These are phyloP conservation scores for Heliconius sara DNA, from an alignment of 2,888 invertebrate genomes.

Conservation along the genomic window DNA sequence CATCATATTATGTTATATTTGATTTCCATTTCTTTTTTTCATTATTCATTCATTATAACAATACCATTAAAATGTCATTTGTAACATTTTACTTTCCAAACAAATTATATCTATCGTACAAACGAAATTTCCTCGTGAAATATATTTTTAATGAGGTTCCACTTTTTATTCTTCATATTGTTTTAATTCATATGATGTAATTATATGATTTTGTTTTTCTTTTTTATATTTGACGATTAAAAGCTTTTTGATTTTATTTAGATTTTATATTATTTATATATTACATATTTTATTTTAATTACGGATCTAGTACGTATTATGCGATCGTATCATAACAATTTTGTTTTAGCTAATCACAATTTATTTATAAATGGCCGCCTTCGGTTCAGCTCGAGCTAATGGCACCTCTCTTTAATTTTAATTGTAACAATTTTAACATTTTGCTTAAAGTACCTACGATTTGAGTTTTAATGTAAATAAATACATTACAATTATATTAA, in stretches of 20 bases:
- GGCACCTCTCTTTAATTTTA: neutral
- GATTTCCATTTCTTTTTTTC: too few species aligned
- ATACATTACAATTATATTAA: too few species aligned
- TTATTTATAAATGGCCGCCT: neutral
- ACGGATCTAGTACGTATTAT: neutral
- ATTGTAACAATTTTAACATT: neutral
- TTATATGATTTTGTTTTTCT: neutral
- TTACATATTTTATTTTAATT: neutral
- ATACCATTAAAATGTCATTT: neutral
- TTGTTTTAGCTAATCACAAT: neutral
- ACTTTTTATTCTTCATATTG: neutral
- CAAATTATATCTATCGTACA: constrained; percentile 4
- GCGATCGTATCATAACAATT: neutral
- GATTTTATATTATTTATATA: too few species aligned
- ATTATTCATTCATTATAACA: neutral
- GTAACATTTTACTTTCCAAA: neutral
- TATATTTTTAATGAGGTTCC: constrained; percentile 21
- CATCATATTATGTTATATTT: neutral
- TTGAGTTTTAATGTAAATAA: too few species aligned
- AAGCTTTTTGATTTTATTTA: neutral
- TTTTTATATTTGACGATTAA: neutral
- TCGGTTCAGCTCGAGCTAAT: neutral
- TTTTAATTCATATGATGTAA: neutral
- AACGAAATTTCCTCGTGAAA: neutral
- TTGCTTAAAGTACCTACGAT: too few species aligned